A percentile compares a stretch with the other conserved stretches of the same genome.
phyloP scores from a whole-genome alignment of 1,140 invertebrate genomes.

The Heterodera carotae region DNA sequence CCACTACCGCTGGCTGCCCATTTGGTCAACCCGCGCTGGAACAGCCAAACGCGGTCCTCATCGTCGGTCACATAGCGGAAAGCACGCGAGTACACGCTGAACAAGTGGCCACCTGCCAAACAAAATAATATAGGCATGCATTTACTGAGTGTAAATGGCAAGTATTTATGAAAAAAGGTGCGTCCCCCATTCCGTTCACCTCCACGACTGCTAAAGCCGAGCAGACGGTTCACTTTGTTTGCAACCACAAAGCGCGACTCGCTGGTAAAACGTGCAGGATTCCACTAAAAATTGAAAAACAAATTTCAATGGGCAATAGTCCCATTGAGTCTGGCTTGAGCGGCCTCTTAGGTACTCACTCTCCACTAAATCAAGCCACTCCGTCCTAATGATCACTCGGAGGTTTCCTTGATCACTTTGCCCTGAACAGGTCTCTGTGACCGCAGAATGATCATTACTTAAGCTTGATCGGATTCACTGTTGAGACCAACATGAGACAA shows the following conservation, averaged over 20 bases:
- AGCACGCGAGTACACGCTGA: conserved; percentile 52
- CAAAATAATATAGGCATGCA: background rate
- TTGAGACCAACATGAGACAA: too few relatives aligned
- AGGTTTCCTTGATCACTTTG: too few relatives aligned
- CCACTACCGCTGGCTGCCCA: conserved; percentile 48
- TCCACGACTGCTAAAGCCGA: conserved; percentile 20
- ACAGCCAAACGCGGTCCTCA: conserved; percentile 55
- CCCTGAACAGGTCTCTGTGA: too few relatives aligned
- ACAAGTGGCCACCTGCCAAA: conserved; percentile 46
- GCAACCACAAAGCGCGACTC: conserved; percentile 48
- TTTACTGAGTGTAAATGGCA: background rate
- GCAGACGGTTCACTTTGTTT: conserved; percentile 54
- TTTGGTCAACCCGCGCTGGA: conserved; percentile 39
- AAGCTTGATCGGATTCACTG: too few relatives aligned
- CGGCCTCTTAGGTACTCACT: too few relatives aligned
- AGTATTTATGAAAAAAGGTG: too few relatives aligned
- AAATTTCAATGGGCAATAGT: background rate
- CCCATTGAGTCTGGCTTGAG: too few relatives aligned
- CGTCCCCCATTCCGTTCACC: background rate
- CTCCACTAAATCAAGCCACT: too few relatives aligned
- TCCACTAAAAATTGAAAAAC: conserved; percentile 42
- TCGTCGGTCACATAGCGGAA: conserved; percentile 57
- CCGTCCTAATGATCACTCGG: too few relatives aligned
- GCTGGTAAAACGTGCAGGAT: conserved; percentile 42
- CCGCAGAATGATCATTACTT: background rate